phyloP scores from a whole-genome alignment of 37 sponge, comb jelly and placozoan species.

The Agelas oroides region DNA sequence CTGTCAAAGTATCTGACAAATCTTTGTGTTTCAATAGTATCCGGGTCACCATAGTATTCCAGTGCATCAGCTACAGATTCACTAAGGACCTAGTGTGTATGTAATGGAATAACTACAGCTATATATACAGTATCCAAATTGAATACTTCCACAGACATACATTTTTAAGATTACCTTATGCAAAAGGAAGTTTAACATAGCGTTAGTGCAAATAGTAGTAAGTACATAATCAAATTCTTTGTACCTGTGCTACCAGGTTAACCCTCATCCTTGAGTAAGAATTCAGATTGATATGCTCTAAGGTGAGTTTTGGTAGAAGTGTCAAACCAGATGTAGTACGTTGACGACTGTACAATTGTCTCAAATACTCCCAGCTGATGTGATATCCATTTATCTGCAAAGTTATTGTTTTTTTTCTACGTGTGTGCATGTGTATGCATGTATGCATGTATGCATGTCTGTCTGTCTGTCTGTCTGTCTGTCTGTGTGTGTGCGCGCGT shows the following conservation, averaged over 20 bases:
- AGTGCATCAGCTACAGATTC: constrained; percentile 23
- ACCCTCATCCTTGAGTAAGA: constrained; percentile 35
- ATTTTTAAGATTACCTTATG: too few species aligned
- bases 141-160: not conserved
- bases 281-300: constrained; percentile 19
- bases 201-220: too few species aligned
- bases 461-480: too few species aligned
- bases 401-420: too few species aligned
- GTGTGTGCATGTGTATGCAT: not conserved
- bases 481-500: too few species aligned
- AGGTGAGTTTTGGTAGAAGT: not conserved
- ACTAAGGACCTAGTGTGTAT: constrained; percentile 30
- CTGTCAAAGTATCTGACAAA: constrained; percentile 38
- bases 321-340: not conserved
- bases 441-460: not conserved
- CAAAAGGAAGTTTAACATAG: too few species aligned
- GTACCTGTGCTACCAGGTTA: constrained; percentile 23
- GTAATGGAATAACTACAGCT: not conserved
- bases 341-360: not conserved
- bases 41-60: not conserved
- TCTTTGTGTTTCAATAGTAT: constrained; percentile 28
- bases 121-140: too few species aligned
- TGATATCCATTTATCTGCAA: constrained; percentile 35
- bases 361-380: constrained; percentile 41
- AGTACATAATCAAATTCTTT: too few species aligned